Evolutionary conservation across 2,888 invertebrate species (phyloP).

Genomic region (Leucoptera coffeella): DNA sequence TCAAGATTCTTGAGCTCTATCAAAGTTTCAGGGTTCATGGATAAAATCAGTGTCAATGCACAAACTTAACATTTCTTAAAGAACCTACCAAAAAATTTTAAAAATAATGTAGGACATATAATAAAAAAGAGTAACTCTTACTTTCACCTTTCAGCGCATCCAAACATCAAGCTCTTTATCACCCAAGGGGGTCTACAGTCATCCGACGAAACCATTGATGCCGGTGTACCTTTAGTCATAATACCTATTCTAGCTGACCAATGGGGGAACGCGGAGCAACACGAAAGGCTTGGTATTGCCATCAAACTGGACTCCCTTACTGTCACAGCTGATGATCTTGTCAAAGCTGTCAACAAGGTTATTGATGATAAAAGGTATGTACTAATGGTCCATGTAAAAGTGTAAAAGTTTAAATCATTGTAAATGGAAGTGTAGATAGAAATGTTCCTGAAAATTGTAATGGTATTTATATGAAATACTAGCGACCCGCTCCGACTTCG

Average conservation of each 20-base stretch:
- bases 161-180: slow-evolving; percentile 11
- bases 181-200: slow-evolving; percentile 12
- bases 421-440: too few species aligned
- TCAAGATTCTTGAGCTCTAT: too few species aligned
- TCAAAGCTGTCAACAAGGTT: slow-evolving; percentile 3
- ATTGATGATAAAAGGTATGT: slow-evolving; percentile 8
- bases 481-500: too few species aligned
- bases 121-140: too few species aligned
- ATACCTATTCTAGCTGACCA: slow-evolving; percentile 12
- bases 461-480: too few species aligned
- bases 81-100: background rate
- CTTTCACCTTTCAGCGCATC: slow-evolving; percentile 11
- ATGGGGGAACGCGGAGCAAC: slow-evolving; percentile 10
- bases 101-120: background rate
- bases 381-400: too few species aligned
- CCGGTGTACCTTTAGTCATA: slow-evolving; percentile 11
- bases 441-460: too few species aligned
- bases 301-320: slow-evolving; percentile 8
- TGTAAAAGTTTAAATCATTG: too few species aligned
- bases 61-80: background rate
- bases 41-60: background rate
- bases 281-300: slow-evolving; percentile 10
- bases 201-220: slow-evolving; percentile 11
- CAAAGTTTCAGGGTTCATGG: too few species aligned
- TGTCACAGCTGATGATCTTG: slow-evolving; percentile 7